Percentiles rank a stretch among this genome's conserved stretches.
Evolutionary conservation across 2,113 vertebrate genomes (phyloP).

Genomic region (Ciconia maguari): DNA sequence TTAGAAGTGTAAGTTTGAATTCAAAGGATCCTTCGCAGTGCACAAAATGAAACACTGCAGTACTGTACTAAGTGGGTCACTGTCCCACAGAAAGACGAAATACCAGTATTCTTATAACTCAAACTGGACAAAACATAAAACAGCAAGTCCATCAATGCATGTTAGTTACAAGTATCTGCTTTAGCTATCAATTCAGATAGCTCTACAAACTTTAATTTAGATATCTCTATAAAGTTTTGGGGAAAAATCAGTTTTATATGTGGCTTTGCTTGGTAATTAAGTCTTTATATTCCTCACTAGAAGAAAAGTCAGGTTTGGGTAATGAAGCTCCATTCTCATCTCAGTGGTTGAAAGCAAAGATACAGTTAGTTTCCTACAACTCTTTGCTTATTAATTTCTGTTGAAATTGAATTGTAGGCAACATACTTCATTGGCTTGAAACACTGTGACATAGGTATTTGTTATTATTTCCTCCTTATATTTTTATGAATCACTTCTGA

Average conservation of each 20-base stretch:
- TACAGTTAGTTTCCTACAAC: not conserved
- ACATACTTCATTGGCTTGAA: not conserved
- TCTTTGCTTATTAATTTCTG: not conserved
- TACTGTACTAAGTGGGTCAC: not conserved
- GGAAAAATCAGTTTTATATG: not conserved
- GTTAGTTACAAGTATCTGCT: not conserved
- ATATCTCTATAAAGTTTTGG: not conserved
- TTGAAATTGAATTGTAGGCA: not conserved
- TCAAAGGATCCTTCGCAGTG: not conserved
- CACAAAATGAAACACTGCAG: not conserved
- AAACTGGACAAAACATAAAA: not conserved
- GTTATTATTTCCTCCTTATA: not conserved
- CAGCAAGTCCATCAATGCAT: not conserved
- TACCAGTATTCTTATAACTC: not conserved
- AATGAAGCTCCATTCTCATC: not conserved
- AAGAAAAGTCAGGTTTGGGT: not conserved
- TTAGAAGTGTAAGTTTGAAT: not conserved
- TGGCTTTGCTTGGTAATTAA: not conserved
- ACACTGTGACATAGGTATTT: not conserved
- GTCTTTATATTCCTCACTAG: not conserved
- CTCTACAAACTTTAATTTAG: not conserved
- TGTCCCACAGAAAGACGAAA: not conserved
- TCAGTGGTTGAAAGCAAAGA: not conserved
- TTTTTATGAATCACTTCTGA: not conserved
- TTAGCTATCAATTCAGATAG: not conserved